Conservation (phyloP, 2,797 vertebrate genomes). For the Falco concolor region DNA sequence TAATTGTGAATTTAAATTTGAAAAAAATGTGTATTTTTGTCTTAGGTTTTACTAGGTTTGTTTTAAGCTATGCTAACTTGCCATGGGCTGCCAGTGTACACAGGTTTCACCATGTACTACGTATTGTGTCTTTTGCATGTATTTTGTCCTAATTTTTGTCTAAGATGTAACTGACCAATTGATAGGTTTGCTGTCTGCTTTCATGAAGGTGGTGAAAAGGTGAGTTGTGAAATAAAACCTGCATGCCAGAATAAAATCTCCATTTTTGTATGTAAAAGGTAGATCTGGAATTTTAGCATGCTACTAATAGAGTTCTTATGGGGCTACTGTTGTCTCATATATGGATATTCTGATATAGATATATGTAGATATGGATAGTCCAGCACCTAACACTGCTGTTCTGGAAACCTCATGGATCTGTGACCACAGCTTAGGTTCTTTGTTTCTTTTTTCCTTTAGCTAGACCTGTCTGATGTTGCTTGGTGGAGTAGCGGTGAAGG, state of each 20-base stretch:
- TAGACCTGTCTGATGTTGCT: not conserved
- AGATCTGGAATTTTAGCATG: not conserved
- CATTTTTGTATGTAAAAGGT: not conserved
- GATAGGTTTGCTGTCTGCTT: not conserved
- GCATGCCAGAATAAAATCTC: not conserved
- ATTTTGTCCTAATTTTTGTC: not conserved
- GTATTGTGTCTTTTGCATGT: not conserved
- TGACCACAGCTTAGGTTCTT: not conserved
- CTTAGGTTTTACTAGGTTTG: not conserved
- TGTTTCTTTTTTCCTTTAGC: not conserved
- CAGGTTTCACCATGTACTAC: not conserved
- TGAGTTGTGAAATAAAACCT: not conserved
- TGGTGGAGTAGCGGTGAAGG: not conserved
- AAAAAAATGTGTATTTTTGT: not conserved
- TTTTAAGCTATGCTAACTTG: not conserved
- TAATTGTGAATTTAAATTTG: not conserved
- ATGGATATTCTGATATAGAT: not conserved
- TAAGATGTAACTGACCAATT: not conserved
- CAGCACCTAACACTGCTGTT: not conserved
- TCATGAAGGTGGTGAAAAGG: not conserved
- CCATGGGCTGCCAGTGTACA: not conserved
- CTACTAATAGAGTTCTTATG: not conserved
- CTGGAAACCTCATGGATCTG: not conserved
- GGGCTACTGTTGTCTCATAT: not conserved
- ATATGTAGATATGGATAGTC: not conserved